Evolutionary conservation across 2,113 vertebrate genomes (phyloP).

Genomic region (Grus americana): DNA sequence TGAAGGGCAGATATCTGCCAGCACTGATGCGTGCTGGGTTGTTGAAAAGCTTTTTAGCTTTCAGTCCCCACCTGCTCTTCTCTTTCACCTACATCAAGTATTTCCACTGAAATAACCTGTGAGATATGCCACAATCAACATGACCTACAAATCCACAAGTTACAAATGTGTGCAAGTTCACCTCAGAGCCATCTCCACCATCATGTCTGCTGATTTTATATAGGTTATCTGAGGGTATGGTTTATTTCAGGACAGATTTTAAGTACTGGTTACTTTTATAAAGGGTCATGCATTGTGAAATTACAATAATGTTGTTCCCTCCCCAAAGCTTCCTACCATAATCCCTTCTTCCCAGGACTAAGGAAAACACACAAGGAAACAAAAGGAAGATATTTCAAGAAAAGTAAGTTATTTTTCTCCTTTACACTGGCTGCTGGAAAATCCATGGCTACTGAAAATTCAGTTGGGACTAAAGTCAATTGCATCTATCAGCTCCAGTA

Average conservation of each 20-base stretch:
- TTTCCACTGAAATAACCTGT: not conserved
- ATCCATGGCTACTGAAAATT: not conserved
- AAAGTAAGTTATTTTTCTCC: not conserved
- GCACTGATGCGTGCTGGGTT: not conserved
- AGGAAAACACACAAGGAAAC: not conserved
- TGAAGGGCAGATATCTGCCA: not conserved
- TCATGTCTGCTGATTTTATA: not conserved
- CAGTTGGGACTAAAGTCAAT: not conserved
- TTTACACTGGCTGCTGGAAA: not conserved
- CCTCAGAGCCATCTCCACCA: not conserved
- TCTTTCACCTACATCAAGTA: not conserved
- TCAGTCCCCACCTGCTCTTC: not conserved
- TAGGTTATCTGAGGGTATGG: not conserved
- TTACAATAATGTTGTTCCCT: not conserved
- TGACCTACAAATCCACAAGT: not conserved
- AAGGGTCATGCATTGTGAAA: not conserved
- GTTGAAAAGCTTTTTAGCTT: not conserved
- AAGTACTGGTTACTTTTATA: not conserved
- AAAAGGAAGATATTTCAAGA: not conserved
- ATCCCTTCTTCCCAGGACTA: not conserved
- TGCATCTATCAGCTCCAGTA: not conserved
- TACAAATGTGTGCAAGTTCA: not conserved
- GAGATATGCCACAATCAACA: not conserved
- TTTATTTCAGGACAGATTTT: not conserved
- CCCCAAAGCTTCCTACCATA: not conserved